Conservation (phyloP, 1,140 invertebrate species). For the Probaryconus sp. region DNA sequence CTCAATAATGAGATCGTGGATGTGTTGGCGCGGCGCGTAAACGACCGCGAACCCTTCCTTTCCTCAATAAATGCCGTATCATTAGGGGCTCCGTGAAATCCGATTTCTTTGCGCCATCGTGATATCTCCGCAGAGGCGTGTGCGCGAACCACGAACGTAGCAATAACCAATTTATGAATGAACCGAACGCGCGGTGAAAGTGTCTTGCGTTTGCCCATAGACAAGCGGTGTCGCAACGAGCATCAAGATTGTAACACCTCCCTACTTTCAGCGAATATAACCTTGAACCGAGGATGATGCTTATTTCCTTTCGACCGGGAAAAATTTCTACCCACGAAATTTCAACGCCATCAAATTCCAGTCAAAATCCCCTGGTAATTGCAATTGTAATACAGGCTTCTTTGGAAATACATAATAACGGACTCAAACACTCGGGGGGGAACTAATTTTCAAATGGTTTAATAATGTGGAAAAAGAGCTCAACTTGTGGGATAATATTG, state of each 20-base stretch:
- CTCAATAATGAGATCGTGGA: constrained; percentile 29
- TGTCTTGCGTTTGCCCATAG: constrained; percentile 59
- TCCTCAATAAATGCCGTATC: constrained; percentile 49
- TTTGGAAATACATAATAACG: too few species aligned
- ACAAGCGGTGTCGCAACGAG: constrained; percentile 47
- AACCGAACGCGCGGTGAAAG: constrained; percentile 71
- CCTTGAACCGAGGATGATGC: constrained; percentile 49
- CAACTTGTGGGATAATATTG: too few species aligned
- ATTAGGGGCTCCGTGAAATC: constrained; percentile 51
- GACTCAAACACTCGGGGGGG: too few species aligned
- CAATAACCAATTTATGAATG: constrained; percentile 76
- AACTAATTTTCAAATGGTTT: too few species aligned
- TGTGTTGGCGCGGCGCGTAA: too few species aligned
- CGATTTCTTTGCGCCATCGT: constrained; percentile 51
- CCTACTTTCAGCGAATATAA: constrained; percentile 17
- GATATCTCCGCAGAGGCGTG: constrained; percentile 38
- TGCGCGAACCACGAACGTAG: constrained; percentile 47
- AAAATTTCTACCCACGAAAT: constrained; percentile 11
- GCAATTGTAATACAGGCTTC: too few species aligned
- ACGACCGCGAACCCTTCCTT: constrained; percentile 16
- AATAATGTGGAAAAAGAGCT: too few species aligned
- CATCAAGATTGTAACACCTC: constrained; percentile 48
- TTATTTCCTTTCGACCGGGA: constrained; percentile 33
- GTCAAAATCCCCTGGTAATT: too few species aligned
- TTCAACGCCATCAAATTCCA: constrained; percentile 11